Base-by-base conservation (phyloP, 23 tunicate species). In the Phallusia fumigata region DNA sequence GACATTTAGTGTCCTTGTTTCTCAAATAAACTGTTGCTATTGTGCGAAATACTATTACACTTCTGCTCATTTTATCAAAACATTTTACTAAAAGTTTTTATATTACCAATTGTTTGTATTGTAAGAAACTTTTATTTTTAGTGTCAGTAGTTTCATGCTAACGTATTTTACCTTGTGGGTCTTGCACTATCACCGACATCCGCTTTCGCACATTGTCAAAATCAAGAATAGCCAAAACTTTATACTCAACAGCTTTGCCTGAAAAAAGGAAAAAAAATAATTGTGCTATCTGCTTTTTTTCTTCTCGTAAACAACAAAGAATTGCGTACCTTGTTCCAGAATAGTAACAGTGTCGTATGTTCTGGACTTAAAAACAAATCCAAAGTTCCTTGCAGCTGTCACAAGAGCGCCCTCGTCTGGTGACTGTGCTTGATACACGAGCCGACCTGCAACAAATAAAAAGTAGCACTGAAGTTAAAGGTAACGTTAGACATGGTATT, bases 361-460 rank as follows among this genome's bases (percentile, higher is more conserved):
- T 65, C 99, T 76, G 0, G 85, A 78, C 51, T 74, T 78, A 78
- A 97, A 97, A 31, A 92, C 99, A 85, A 97, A 97, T 19, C 99
- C 97, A 78, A 97, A 97, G 47, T 88, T 92, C 58, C 99, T 52
- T 11, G 99, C 99, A 3, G 99, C 99, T 10, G 88, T 53, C 31
- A 97, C 99, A 30, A 97, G 87, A 3, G 99, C 99, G n/a, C 88
- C 89, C 80, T 97, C 99, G 80, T 97, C 99, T 0, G 99, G 99
- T 1, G 99, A 97, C 76, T 97, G 99, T 3, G 99, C 99, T 83
- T 97, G 99, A 80, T 97, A 97, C 0, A 83, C 64, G 32, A 93
- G 87, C 5, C 32, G 77, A 18, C 90, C 98, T 93, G 87, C 11
- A 18, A 30, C 19, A 31, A 11, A 40, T 5, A 5, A 40, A 10